Conservation (phyloP, 92 coral and sea anemone species). For the Paragorgia papillata region DNA sequence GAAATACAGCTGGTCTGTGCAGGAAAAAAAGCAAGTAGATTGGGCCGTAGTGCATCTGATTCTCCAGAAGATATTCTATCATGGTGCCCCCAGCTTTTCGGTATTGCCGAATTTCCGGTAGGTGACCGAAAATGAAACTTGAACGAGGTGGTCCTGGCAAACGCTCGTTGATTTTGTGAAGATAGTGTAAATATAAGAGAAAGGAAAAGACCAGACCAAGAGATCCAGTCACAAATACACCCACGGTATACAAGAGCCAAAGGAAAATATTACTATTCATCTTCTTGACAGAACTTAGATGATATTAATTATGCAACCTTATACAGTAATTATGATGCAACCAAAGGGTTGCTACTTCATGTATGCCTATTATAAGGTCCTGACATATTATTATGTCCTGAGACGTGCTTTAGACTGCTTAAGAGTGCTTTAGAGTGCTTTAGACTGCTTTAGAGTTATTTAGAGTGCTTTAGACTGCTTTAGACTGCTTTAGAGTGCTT, state of each 20-base stretch:
- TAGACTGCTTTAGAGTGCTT: no score
- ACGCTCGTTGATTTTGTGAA: constrained; percentile 56
- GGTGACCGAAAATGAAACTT: constrained; percentile 63
- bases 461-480: no score
- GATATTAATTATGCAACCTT: no score
- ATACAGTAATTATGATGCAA: no score
- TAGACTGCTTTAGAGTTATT: no score
- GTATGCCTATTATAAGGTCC: no score
- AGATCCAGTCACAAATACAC: neutral
- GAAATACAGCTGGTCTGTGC: constrained; percentile 48
- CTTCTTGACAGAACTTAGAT: no score
- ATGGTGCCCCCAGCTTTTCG: constrained; percentile 37
- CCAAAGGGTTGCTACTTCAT: no score
- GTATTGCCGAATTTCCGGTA: constrained; percentile 44
- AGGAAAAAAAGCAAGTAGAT: constrained; percentile 55
- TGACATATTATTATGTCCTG: no score
- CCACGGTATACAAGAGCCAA: neutral
- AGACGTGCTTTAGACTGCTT: no score
- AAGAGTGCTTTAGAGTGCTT: no score
- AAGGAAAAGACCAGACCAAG: constrained; percentile 11
- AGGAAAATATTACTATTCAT: neutral
- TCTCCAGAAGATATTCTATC: constrained; percentile 27
- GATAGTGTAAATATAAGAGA: constrained; percentile 27
- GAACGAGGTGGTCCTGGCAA: constrained; percentile 75
- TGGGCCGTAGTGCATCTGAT: constrained; percentile 59